Conservation (phyloP, 2,888 invertebrate genomes). For the Andrena chrysosceles region DNA sequence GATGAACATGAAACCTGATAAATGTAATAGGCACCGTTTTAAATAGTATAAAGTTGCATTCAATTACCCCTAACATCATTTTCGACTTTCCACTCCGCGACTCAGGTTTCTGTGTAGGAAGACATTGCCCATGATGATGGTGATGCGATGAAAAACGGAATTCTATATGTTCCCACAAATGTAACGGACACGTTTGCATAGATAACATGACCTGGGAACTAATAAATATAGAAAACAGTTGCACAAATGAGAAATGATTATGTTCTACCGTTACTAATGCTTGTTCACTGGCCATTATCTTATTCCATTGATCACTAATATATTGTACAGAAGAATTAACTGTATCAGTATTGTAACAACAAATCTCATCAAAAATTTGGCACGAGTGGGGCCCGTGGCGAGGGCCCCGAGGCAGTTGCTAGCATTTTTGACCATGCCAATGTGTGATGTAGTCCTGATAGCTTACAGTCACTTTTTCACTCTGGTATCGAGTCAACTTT, state of each 20-base stretch:
- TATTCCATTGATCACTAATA: conserved; percentile 67
- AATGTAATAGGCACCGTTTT: conserved; percentile 79
- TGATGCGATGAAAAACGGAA: conserved; percentile 36
- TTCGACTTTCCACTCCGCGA: conserved; percentile 67
- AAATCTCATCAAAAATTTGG: conserved; percentile 70
- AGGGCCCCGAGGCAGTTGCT: conserved; percentile 89
- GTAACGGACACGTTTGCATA: conserved; percentile 67
- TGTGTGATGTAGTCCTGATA: conserved; percentile 93
- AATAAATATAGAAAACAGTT: conserved; percentile 66
- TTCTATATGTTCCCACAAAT: conserved; percentile 70
- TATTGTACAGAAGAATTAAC: conserved; percentile 71
- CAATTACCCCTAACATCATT: conserved; percentile 76
- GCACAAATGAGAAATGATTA: conserved; percentile 68
- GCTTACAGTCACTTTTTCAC: conserved; percentile 96
- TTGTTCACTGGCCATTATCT: conserved; percentile 72
- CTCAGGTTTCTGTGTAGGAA: conserved; percentile 64
- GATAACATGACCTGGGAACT: conserved; percentile 68
- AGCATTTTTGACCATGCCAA: conserved; percentile 90
- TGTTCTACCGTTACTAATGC: conserved; percentile 70
- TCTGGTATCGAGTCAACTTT: conserved; percentile 98
- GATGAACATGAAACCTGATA: conserved; percentile 62
- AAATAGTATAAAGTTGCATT: conserved; percentile 75
- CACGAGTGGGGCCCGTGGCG: conserved; percentile 73
- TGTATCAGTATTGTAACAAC: conserved; percentile 73
- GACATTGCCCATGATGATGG: conserved; percentile 50